phyloP scores from a whole-genome alignment of 1,140 invertebrate species.

The Platorchestia sp. region DNA sequence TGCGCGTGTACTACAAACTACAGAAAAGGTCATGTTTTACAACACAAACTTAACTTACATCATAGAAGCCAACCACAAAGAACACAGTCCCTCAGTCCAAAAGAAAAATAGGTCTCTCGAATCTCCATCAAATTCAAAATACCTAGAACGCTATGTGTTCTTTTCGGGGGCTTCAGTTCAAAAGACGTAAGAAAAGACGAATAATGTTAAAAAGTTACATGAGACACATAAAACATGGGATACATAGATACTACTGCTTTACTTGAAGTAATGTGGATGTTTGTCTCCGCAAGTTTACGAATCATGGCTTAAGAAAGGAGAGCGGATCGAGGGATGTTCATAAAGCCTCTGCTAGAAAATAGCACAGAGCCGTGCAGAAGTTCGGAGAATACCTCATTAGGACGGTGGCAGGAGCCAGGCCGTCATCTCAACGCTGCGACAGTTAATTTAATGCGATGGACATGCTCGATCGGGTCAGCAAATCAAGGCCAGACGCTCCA shows the following conservation, averaged over 20 bases:
- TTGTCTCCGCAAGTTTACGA: not conserved
- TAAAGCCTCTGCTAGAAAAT: not conserved
- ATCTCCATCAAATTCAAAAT: too few relatives aligned
- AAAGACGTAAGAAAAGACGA: not conserved
- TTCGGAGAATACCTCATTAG: conserved; percentile 15
- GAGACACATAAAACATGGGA: not conserved
- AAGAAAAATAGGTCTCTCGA: too few relatives aligned
- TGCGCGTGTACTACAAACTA: too few relatives aligned
- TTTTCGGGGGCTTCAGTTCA: not conserved
- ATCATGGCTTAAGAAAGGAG: not conserved
- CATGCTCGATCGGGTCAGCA: not conserved
- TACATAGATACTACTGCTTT: not conserved
- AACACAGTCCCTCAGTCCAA: too few relatives aligned
- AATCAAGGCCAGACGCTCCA: not conserved
- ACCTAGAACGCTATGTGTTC: too few relatives aligned
- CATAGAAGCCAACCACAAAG: too few relatives aligned
- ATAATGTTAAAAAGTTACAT: not conserved
- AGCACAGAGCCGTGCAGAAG: not conserved
- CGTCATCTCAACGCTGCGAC: not conserved
- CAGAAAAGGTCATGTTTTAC: too few relatives aligned
- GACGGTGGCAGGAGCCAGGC: not conserved
- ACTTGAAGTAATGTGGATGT: not conserved
- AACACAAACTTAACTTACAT: too few relatives aligned
- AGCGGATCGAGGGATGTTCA: not conserved
- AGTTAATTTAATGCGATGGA: conserved; percentile 20